Conservation (phyloP, 2,113 vertebrate species). For the Henicopernis longicauda region DNA sequence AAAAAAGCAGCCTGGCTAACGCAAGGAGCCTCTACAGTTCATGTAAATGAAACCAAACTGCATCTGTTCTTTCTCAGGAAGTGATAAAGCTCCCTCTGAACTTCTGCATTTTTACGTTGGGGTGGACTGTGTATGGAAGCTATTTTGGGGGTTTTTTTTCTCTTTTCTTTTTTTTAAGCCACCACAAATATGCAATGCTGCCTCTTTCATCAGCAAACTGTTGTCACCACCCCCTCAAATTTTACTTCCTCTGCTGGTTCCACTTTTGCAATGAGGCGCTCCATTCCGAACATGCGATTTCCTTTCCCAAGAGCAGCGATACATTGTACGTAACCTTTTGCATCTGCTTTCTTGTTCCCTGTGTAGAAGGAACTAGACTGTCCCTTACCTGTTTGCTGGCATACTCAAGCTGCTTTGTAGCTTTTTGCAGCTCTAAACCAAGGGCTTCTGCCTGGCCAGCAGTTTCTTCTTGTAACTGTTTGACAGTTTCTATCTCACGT, state of each 20-base stretch:
- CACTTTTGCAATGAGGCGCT: slow-evolving; percentile 42
- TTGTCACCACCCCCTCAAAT: slow-evolving; percentile 64
- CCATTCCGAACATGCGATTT: neutral
- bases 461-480: slow-evolving; percentile 42
- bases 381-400: slow-evolving; percentile 9
- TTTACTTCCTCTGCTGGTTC: slow-evolving; percentile 68
- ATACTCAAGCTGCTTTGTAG: neutral
- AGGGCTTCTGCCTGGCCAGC: slow-evolving; percentile 20
- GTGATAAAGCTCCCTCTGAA: slow-evolving; percentile 60
- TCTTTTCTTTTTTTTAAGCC: neutral
- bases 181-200: slow-evolving; percentile 61
- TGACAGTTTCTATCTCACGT: slow-evolving; percentile 33
- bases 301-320: neutral
- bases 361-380: rapidly evolving
- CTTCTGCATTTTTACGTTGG: slow-evolving; percentile 71
- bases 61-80: slow-evolving; percentile 70
- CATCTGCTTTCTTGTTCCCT: no score
- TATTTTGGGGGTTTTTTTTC: slow-evolving; percentile 20
- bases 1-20: neutral
- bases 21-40: neutral
- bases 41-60: slow-evolving; percentile 50
- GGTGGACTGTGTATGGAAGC: slow-evolving; percentile 47
- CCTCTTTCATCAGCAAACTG: slow-evolving; percentile 69
- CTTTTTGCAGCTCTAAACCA: slow-evolving; percentile 4
- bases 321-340: rapidly evolving